phyloP scores from a whole-genome alignment of 2,113 vertebrate species.

The Colinus virginianus region DNA sequence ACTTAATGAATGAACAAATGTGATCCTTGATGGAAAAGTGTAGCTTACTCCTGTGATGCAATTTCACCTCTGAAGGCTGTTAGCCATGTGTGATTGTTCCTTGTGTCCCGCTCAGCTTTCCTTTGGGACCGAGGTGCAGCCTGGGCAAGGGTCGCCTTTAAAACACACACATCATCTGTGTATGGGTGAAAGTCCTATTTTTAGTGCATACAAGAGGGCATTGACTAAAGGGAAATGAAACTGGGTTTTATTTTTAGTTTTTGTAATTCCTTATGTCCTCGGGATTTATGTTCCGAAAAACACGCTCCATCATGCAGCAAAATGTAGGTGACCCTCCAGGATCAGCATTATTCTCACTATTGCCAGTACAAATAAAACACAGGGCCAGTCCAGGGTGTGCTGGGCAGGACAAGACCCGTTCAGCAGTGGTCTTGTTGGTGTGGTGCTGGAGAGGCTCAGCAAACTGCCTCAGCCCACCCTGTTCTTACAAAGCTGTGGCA shows the following conservation, averaged over 20 bases:
- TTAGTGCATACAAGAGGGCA: constrained; percentile 46
- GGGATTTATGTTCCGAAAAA: not conserved
- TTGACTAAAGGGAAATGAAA: constrained; percentile 32
- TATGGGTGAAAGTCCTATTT: constrained; percentile 24
- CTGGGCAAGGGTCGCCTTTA: not conserved
- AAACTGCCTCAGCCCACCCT: not conserved
- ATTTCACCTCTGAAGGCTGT: not conserved
- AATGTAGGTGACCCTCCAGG: not conserved
- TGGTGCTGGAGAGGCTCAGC: not conserved
- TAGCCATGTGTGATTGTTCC: constrained; percentile 30
- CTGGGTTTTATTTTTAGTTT: constrained; percentile 49
- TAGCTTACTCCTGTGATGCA: constrained; percentile 29
- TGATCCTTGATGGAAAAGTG: constrained; percentile 33
- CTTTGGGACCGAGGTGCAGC: not conserved
- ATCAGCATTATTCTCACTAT: not conserved
- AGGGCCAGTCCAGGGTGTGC: not conserved
- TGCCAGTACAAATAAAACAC: not conserved
- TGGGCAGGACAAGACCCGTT: not conserved
- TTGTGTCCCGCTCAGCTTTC: constrained; percentile 8
- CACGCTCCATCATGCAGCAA: not conserved
- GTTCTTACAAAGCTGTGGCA: not conserved
- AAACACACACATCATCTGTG: not conserved
- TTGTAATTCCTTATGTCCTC: not conserved
- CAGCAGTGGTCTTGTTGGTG: not conserved
- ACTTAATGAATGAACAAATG: constrained; percentile 57